phyloP scores from a whole-genome alignment of 1,140 invertebrate genomes.

The Cotesia chilonis region DNA sequence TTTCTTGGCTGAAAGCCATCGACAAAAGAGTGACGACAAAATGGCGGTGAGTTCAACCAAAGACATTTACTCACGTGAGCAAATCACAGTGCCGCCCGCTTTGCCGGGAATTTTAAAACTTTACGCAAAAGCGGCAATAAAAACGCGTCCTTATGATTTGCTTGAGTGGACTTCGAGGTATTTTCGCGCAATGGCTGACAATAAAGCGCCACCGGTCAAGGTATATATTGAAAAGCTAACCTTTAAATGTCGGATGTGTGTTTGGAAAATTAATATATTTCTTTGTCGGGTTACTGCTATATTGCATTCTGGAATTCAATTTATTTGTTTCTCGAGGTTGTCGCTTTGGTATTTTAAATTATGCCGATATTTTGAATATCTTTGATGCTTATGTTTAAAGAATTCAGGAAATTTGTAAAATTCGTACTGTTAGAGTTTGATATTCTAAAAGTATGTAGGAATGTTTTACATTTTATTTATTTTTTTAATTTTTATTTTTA shows the following conservation, averaged over 20 bases:
- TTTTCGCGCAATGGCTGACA: constrained; percentile 74
- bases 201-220: constrained; percentile 75
- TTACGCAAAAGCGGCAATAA: constrained; percentile 88
- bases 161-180: constrained; percentile 85
- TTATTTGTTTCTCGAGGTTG: too few species aligned
- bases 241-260: not conserved
- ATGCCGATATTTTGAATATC: too few species aligned
- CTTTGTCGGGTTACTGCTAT: not conserved
- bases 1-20: not conserved
- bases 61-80: constrained; percentile 67
- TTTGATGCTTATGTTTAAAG: too few species aligned
- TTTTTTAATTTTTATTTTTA: too few species aligned
- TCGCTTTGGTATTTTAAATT: too few species aligned
- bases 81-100: constrained; percentile 79
- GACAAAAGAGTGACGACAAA: constrained; percentile 1
- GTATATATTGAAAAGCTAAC: constrained; percentile 43
- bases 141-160: constrained; percentile 86
- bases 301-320: too few species aligned
- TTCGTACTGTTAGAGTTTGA: too few species aligned
- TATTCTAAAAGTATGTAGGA: too few species aligned
- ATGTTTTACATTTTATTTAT: too few species aligned
- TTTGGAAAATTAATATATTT: constrained; percentile 19
- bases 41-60: constrained; percentile 19
- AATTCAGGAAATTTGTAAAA: too few species aligned
- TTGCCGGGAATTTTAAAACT: constrained; percentile 84